phyloP scores from a whole-genome alignment of 2,113 vertebrate genomes.

The Hippoglossus stenolepis region DNA sequence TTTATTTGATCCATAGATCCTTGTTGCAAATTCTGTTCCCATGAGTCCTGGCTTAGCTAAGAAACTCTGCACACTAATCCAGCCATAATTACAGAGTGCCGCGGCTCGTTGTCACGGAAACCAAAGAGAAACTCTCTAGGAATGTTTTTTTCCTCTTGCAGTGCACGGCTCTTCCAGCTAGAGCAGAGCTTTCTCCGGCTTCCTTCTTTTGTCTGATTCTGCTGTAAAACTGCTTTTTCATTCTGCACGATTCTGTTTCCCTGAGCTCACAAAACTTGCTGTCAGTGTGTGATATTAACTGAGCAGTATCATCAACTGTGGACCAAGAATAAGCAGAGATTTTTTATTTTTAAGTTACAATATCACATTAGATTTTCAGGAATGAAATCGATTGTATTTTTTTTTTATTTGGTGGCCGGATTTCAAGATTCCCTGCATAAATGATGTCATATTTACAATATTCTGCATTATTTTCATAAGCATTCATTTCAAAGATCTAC shows the following conservation, averaged over 20 bases:
- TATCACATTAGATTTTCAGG: too few relatives aligned
- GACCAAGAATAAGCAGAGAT: neutral
- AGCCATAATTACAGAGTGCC: conserved; percentile 74
- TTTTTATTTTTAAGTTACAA: too few relatives aligned
- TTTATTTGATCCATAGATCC: neutral
- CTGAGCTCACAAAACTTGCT: neutral
- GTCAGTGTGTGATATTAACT: neutral
- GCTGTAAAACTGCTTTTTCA: conserved; percentile 13
- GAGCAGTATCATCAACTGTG: neutral
- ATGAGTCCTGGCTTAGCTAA: conserved; percentile 45
- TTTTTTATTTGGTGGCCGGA: too few relatives aligned
- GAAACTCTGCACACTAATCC: conserved; percentile 70
- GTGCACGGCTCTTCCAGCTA: conserved; percentile 36
- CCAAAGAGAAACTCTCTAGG: conserved; percentile 77
- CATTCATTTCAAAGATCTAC: neutral
- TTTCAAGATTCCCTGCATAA: too few relatives aligned
- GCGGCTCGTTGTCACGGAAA: conserved; percentile 79
- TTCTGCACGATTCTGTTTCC: conserved; percentile 1
- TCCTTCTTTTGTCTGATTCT: conserved; percentile 29
- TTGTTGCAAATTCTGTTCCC: conserved; percentile 31
- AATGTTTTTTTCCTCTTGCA: conserved; percentile 70
- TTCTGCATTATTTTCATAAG: too few relatives aligned
- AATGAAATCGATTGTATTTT: too few relatives aligned
- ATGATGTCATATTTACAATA: too few relatives aligned
- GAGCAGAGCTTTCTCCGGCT: conserved; percentile 23